Evolutionary conservation across 2,888 invertebrate genomes (phyloP), one percentile per base, ranked within the genome.

Genomic region (Drosophila anomalata): DNA sequence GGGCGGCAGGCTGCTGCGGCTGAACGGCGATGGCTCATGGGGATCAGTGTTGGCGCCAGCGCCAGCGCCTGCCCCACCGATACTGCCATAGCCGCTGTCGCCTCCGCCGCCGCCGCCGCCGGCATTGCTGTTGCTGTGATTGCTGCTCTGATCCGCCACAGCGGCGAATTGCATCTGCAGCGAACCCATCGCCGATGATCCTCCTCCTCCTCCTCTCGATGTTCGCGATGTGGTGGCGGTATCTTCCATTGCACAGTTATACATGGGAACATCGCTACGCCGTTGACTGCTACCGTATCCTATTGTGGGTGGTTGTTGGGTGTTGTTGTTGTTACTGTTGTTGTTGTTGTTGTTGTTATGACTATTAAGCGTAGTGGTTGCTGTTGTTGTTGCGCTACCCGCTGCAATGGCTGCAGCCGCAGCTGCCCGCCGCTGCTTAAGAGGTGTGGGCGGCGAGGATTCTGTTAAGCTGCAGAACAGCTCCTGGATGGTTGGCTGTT

Each of bases 181-280:
- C 8, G 87, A 83, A 20, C 83, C 68, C 51, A 86, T 79, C 14
- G 82, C 86, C 52, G 88, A 68, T 8, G 68, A 17, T 12, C 48
- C 26, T 8, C 26, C 9, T 36, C 65, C 20, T 2, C 65, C 20
- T 2, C n/a, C 9, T n/a, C 33, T 17, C 24, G 51, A 20, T 41
- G 51, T 50, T 39, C 12, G 62, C 46, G 62, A 47, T 39, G 76
- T 47, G 60, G 70, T 57, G 41, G 77, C 53, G 31, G 66, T 71
- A 56, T 83, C 88, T 70, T 88, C 88, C 84, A 91, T 90, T 89
- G 91, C 90, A 91, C 91, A 91, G 80, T 90, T 89, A 73, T 85
- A 89, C 90, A 91, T 90, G 76, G 90, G 79, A 59, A 91, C 90
- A 85, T 91, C 91, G 79, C 89, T 90, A 79, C 90, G 89, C 85